phyloP scores from a whole-genome alignment of 2,888 invertebrate genomes.

The Conistra vaccinii region DNA sequence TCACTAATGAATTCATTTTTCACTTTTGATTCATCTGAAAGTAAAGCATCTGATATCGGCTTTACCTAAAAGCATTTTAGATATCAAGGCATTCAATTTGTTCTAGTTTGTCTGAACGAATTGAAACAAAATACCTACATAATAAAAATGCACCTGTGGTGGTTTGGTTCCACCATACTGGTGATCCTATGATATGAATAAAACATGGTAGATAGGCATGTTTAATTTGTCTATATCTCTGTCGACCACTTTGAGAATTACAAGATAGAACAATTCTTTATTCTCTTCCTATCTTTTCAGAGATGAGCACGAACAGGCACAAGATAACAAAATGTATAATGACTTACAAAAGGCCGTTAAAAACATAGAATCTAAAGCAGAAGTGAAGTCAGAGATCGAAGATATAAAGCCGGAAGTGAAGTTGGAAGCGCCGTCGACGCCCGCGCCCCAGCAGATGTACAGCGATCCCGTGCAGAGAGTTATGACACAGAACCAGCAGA shows the following conservation, averaged over 20 bases:
- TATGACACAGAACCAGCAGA: slow-evolving; percentile 82
- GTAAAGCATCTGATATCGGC: not conserved
- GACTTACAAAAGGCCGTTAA: slow-evolving; percentile 85
- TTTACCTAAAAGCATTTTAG: not conserved
- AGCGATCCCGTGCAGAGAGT: slow-evolving; percentile 80
- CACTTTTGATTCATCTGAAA: not conserved
- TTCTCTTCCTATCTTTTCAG: slow-evolving; percentile 64
- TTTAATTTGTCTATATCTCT: too few species aligned
- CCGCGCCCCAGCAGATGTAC: slow-evolving; percentile 75
- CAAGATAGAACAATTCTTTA: not conserved
- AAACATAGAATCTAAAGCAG: slow-evolving; percentile 81
- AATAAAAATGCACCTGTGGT: not conserved
- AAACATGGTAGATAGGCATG: not conserved
- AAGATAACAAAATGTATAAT: slow-evolving; percentile 82
- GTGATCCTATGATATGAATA: not conserved
- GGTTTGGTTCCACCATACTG: not conserved
- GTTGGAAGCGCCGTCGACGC: slow-evolving; percentile 70
- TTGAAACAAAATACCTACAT: not conserved
- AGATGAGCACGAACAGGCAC: slow-evolving; percentile 80
- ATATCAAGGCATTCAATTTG: not conserved
- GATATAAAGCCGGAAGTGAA: slow-evolving; percentile 81
- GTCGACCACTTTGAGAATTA: not conserved
- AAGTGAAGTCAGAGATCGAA: slow-evolving; percentile 77
- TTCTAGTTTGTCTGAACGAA: not conserved
- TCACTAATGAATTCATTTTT: not conserved